Evolutionary conservation across 1,140 invertebrate genomes (phyloP), one percentile per base, ranked within the genome.

Genomic region (Gryon sp.): DNA sequence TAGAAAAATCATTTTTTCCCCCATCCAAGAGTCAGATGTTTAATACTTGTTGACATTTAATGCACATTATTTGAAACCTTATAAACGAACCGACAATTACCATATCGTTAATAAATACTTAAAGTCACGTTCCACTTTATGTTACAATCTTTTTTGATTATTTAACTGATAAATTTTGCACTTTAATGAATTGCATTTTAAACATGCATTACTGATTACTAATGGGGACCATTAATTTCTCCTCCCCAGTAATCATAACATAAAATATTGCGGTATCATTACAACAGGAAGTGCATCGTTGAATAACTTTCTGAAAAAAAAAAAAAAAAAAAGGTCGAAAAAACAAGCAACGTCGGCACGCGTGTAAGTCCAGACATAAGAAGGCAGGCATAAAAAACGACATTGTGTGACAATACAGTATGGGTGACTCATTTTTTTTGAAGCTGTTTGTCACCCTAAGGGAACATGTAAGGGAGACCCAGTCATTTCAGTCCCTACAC

Each of bases 391-490:
- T 7, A 60, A 68, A 57, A 74, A 69, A 57, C 26, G 26, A 45
- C n/a, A 45, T 4, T 45, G 59, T 65, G 36, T 73, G 60, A 68
- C 30, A 72, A 50, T 12, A n/a, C n/a, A 53, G 38, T 52, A 68
- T 77, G 69, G 69, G 76, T 65, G 43, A 68, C 40, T 38, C 52
- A 38, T 78, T 78, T 78, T n/a, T n/a, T 73, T 74, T 70, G 4
- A 63, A 30, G 52, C 28, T 7, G 55, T 74, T 50, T 65, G 63
- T 74, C 50, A 69, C 65, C 69, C 76, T 28, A 45, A 41, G 59
- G 63, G 18, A 24, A 74, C 34, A 6, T 53, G 55, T 52, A 60
- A 68, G 69, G 63, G 55, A 69, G 36, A 69, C 50, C 63, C 57
- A 69, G 63, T 68, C 46, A 73, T 57, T 73, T 62, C 19, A 50